Evolutionary conservation across 2,797 vertebrate species (phyloP), one percentile per base, ranked within the genome.

Genomic region (Chelidonichthys spinosus): DNA sequence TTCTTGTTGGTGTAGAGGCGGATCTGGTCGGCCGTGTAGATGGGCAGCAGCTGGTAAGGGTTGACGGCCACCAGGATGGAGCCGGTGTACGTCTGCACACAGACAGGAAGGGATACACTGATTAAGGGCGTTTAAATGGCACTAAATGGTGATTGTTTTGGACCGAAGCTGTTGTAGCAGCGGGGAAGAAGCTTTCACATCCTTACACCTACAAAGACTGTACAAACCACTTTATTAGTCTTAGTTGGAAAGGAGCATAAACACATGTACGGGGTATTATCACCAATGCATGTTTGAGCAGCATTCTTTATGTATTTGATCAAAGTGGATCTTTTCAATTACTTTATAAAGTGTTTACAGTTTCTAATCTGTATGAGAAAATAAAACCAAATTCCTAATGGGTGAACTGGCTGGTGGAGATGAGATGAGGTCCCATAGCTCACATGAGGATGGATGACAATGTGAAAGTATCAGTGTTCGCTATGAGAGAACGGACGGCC

Each of bases 1-100:
- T 99, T 99, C 89, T 97, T 98, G 90, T 99, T 99, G 91, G 97
- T 98, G 84, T 99, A 99, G 72, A 97, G 96, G 56, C 97, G 97
- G 85, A 99, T 99, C 92, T 99, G 97, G 78, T 99, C 97, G 0
- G 98, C 94, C 0, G 97, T 97, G 93, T 99, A 99, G 94, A 99
- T 99, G 63, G 97, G 96, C 33, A 99, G 95, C 78, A 98, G 93
- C 94, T 99, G 97, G 85, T 99, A 99, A 5, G 98, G 98, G 82
- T 99, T 99, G 74, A 99, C 97, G 0, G 98, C 97, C 76, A 99
- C 98, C 81, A 99, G 89, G 87, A 99, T 99, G 7, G 98, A 99
- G 63, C 98, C 98, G 0, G 97, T 99, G 76, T 98, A 99, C 0
- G 98, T 99, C 98, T 99, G 78, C 18, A 59, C 1, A 61, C 2